Conservation (phyloP, 2,888 invertebrate genomes). For the Hypsopygia costalis region DNA sequence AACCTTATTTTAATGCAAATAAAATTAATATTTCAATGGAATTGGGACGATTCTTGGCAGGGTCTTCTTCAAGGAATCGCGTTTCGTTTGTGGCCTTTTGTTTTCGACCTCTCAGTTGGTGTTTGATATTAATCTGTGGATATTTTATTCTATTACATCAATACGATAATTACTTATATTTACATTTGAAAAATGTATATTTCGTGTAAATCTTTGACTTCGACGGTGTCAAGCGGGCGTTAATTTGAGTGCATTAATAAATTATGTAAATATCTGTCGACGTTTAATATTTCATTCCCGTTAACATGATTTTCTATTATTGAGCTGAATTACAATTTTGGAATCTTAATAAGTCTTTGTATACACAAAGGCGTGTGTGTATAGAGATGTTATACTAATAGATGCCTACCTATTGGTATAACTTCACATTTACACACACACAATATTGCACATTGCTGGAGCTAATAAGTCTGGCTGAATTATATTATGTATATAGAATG, state of each 20-base stretch:
- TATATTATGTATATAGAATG: no score
- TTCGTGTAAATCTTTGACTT: background rate
- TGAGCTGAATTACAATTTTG: no score
- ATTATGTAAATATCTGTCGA: background rate
- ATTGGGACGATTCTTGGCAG: conserved; percentile 35
- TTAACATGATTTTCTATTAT: no score
- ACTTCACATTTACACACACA: no score
- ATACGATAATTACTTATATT: conserved; percentile 11
- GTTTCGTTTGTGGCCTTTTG: conserved; percentile 40
- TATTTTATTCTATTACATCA: conserved; percentile 24
- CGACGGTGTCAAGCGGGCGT: conserved; percentile 2
- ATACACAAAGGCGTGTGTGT: no score
- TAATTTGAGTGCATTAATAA: conserved; percentile 10
- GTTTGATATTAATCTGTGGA: conserved; percentile 54
- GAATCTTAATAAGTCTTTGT: no score
- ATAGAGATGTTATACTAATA: no score
- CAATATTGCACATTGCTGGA: no score
- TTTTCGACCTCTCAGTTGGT: conserved; percentile 51
- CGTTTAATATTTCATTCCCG: no score
- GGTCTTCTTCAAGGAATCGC: conserved; percentile 65
- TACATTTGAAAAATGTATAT: conserved; percentile 6
- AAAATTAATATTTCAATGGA: conserved; percentile 32
- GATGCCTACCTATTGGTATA: no score
- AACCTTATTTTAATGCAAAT: conserved; percentile 28
- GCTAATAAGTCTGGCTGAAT: no score